phyloP scores from a whole-genome alignment of 2,113 vertebrate genomes.

The Eolophus roseicapilla region DNA sequence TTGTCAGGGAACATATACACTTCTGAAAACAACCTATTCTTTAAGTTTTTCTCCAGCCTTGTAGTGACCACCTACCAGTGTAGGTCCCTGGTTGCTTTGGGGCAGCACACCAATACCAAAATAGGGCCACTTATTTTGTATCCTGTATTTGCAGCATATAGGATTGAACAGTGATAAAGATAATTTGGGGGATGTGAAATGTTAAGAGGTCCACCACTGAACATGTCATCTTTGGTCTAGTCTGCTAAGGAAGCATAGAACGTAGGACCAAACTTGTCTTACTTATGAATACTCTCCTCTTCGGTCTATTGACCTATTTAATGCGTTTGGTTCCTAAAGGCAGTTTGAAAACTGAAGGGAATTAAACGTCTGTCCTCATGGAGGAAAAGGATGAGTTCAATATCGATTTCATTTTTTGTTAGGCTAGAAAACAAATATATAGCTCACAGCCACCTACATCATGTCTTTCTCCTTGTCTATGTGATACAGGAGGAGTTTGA shows the following conservation, averaged over 20 bases:
- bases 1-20: too few relatives aligned
- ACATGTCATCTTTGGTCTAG: background rate
- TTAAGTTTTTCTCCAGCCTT: background rate
- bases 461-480: accelerated
- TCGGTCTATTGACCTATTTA: background rate
- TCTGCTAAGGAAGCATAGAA: background rate
- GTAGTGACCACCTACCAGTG: background rate
- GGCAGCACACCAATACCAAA: too few relatives aligned
- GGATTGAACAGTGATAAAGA: background rate
- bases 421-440: background rate
- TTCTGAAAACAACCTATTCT: background rate
- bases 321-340: background rate
- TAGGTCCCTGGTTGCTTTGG: background rate
- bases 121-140: background rate
- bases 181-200: background rate
- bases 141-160: background rate
- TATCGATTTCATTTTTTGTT: background rate
- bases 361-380: background rate
- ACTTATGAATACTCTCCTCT: background rate
- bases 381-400: background rate
- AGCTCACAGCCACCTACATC: background rate
- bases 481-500: background rate
- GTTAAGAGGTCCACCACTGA: background rate
- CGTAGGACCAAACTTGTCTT: background rate
- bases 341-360: background rate